A percentile compares a stretch with the other conserved stretches of the same genome.
phyloP scores from a whole-genome alignment of 2,113 vertebrate species.

The Furnarius figulus region DNA sequence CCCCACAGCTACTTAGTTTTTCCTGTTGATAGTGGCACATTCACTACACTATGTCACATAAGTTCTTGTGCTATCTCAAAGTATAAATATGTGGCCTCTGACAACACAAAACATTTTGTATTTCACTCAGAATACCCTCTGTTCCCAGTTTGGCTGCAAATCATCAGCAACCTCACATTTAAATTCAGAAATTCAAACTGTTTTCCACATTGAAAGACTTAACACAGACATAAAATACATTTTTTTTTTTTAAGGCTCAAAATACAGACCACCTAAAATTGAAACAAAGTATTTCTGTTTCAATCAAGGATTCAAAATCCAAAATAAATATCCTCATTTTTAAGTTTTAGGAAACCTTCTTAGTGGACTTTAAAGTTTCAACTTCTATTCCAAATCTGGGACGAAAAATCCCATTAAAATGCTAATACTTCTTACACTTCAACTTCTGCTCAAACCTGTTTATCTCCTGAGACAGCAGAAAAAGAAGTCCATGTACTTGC shows the following conservation, averaged over 20 bases:
- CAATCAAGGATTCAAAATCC: background rate
- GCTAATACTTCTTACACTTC: background rate
- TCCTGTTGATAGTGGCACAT: background rate
- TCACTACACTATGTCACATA: background rate
- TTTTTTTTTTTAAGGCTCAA: background rate
- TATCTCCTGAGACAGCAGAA: background rate
- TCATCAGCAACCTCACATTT: background rate
- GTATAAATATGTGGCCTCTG: background rate
- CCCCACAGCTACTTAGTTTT: background rate
- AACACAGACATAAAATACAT: accelerated
- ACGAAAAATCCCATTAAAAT: accelerated
- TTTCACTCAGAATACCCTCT: background rate
- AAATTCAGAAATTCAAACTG: background rate
- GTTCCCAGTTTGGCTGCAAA: background rate
- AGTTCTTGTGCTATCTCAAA: background rate
- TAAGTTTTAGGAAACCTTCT: background rate
- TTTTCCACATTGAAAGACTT: background rate
- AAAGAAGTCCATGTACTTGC: background rate
- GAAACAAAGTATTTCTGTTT: background rate
- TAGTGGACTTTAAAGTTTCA: background rate
- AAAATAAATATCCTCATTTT: background rate
- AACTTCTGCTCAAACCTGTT: background rate
- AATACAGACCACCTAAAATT: background rate
- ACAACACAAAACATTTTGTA: background rate
- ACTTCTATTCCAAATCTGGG: background rate